Percentiles rank a stretch among this genome's conserved stretches.
Evolutionary conservation across 2,113 vertebrate genomes (phyloP).

Genomic region (Tautogolabrus adspersus): DNA sequence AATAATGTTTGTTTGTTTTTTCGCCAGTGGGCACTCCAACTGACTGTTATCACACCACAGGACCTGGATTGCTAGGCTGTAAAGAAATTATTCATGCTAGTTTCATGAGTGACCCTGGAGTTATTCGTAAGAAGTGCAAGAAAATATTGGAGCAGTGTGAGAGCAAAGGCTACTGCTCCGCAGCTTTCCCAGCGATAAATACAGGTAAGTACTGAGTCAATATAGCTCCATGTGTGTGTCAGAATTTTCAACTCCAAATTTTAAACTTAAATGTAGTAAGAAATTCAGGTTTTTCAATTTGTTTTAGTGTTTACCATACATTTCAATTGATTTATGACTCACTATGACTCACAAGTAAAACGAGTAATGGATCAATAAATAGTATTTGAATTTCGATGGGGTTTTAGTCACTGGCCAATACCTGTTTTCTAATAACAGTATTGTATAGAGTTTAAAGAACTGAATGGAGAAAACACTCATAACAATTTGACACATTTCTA

Average conservation of each 20-base stretch:
- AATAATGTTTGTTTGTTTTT: neutral
- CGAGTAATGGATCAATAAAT: too few species aligned
- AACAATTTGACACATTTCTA: too few species aligned
- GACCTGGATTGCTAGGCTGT: slow-evolving; percentile 63
- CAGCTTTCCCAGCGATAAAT: slow-evolving; percentile 73
- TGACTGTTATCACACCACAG: slow-evolving; percentile 46
- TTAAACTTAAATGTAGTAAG: neutral
- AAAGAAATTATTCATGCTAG: slow-evolving; percentile 66
- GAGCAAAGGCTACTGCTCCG: slow-evolving; percentile 56
- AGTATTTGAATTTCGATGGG: too few species aligned
- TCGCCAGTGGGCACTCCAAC: slow-evolving; percentile 40
- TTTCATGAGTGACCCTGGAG: neutral
- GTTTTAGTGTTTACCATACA: too few species aligned
- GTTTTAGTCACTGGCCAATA: too few species aligned
- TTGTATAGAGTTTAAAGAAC: too few species aligned
- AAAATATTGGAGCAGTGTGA: slow-evolving; percentile 70
- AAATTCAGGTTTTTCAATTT: too few species aligned
- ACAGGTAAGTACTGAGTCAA: slow-evolving; percentile 62
- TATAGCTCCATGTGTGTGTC: neutral
- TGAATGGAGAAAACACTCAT: too few species aligned
- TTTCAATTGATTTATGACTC: too few species aligned
- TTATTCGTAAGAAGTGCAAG: slow-evolving; percentile 53
- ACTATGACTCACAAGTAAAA: too few species aligned
- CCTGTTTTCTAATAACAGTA: too few species aligned
- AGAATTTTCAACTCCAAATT: neutral